phyloP scores from a whole-genome alignment of 2,888 invertebrate species.

The Agrochola lota region DNA sequence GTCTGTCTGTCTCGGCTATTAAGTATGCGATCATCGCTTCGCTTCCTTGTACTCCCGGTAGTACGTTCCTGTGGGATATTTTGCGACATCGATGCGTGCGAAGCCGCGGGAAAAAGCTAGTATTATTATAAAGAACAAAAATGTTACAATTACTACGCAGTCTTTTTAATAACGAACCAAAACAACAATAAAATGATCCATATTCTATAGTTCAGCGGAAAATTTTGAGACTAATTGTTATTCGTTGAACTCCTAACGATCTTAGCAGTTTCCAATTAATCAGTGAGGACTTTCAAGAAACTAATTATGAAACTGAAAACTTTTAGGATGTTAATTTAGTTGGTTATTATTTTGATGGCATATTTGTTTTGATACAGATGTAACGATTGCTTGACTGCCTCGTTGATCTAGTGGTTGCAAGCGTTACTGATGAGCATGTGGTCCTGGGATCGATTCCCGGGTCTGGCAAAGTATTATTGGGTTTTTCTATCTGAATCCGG shows the following conservation, averaged over 20 bases:
- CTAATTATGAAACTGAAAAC: slow-evolving; percentile 8
- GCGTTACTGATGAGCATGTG: too few relatives aligned
- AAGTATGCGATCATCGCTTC: too few relatives aligned
- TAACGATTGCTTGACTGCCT: background rate
- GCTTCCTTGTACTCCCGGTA: too few relatives aligned
- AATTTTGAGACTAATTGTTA: background rate
- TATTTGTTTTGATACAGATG: background rate
- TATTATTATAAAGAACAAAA: background rate
- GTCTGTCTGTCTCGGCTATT: too few relatives aligned
- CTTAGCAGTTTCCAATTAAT: slow-evolving; percentile 13
- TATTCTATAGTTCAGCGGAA: background rate
- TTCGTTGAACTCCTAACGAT: slow-evolving; percentile 29
- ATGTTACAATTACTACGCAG: background rate
- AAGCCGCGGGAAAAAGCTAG: too few relatives aligned
- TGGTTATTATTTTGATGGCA: slow-evolving; percentile 9
- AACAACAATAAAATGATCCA: background rate
- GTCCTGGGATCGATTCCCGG: too few relatives aligned
- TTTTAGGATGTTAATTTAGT: background rate
- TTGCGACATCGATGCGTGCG: too few relatives aligned
- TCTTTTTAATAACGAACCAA: background rate
- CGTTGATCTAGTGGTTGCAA: too few relatives aligned
- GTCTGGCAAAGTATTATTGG: too few relatives aligned
- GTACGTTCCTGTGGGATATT: too few relatives aligned
- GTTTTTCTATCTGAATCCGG: too few relatives aligned
- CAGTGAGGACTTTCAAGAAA: background rate